A percentile compares a stretch with the other conserved stretches of the same genome.
Evolutionary conservation across 2,113 vertebrate genomes (phyloP).

Genomic region (Osmerus eperlanus): DNA sequence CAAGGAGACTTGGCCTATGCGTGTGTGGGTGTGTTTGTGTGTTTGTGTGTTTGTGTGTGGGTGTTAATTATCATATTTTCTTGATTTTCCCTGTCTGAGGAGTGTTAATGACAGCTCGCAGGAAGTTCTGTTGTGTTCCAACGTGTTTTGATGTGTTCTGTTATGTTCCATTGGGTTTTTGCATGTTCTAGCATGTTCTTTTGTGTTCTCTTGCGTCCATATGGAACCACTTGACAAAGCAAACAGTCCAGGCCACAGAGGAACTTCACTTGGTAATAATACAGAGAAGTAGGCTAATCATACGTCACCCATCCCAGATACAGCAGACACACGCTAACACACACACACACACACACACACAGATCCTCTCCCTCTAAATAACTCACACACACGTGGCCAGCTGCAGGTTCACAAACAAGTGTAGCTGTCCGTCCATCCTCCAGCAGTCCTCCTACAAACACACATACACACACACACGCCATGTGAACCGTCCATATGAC

Average conservation of each 20-base stretch:
- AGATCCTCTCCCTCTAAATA: slow-evolving; percentile 26
- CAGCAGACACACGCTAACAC: no score
- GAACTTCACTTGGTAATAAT: slow-evolving; percentile 70
- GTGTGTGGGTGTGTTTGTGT: slow-evolving; percentile 30
- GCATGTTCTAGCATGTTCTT: slow-evolving; percentile 32
- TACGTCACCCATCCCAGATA: slow-evolving; percentile 56
- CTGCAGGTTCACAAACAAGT: slow-evolving; percentile 58
- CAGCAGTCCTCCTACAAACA: slow-evolving; percentile 10
- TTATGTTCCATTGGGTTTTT: slow-evolving; percentile 43
- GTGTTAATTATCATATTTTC: no score
- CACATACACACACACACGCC: slow-evolving; percentile 12
- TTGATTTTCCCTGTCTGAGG: slow-evolving; percentile 45
- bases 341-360: slow-evolving; percentile 7
- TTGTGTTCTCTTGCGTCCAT: slow-evolving; percentile 59
- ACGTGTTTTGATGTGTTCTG: slow-evolving; percentile 37
- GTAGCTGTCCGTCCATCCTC: slow-evolving; percentile 13
- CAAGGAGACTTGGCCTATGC: slow-evolving; percentile 25
- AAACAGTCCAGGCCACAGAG: slow-evolving; percentile 70
- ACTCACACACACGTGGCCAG: slow-evolving; percentile 26
- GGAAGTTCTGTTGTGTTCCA: slow-evolving; percentile 43
- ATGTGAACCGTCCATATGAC: slow-evolving; percentile 39
- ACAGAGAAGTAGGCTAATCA: slow-evolving; percentile 67
- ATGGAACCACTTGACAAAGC: slow-evolving; percentile 76
- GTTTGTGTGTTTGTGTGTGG: not conserved
- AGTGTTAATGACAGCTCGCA: slow-evolving; percentile 63